A percentile compares a stretch with the other conserved stretches of the same genome.
Evolutionary conservation across 2,888 invertebrate genomes (phyloP).

Genomic region (Meloe dianella): DNA sequence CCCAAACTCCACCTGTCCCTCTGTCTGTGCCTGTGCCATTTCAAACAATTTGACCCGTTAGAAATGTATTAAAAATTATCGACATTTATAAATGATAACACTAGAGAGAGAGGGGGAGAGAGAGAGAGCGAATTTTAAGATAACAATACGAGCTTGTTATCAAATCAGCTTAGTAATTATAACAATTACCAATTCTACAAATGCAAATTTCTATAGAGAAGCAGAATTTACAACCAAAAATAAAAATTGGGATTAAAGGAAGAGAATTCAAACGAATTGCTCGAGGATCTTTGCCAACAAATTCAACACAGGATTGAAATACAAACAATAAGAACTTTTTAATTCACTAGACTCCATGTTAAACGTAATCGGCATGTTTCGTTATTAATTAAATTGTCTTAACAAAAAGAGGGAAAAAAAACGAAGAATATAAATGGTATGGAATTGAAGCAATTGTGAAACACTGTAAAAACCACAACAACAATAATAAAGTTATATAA

Average conservation of each 20-base stretch:
- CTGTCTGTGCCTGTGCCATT: too few species aligned
- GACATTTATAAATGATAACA: too few species aligned
- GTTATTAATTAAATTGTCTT: too few species aligned
- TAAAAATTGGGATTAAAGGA: background rate
- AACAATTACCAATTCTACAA: background rate
- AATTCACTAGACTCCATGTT: background rate
- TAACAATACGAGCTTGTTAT: background rate
- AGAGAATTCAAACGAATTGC: background rate
- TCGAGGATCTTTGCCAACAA: background rate
- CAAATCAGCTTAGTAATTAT: background rate
- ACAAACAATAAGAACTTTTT: background rate
- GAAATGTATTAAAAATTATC: too few species aligned
- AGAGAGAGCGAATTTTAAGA: too few species aligned
- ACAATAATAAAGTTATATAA: background rate
- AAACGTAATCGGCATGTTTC: background rate
- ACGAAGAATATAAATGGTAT: background rate
- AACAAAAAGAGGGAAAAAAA: too few species aligned
- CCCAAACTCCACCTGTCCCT: too few species aligned
- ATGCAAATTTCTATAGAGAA: background rate
- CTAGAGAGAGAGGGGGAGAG: too few species aligned
- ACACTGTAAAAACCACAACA: background rate
- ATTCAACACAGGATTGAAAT: background rate
- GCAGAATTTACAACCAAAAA: background rate
- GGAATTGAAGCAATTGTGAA: background rate
- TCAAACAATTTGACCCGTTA: too few species aligned